Conservation (phyloP, 2,113 vertebrate species). For the Falcunculus frontatus region DNA sequence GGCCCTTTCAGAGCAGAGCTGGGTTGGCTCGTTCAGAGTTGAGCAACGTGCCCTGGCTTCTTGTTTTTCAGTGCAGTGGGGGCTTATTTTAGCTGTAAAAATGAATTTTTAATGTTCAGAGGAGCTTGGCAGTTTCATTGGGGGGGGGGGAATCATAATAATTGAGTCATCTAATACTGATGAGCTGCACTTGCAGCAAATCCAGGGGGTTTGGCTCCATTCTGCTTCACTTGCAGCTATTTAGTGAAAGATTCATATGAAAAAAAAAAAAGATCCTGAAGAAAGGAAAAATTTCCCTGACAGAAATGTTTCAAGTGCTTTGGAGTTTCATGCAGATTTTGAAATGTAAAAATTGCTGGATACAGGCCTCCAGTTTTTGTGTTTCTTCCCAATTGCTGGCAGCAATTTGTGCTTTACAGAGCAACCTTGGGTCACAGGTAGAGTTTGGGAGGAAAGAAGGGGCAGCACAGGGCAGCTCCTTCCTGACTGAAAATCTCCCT, state of each 20-base stretch:
- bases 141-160: accelerated
- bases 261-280: background rate
- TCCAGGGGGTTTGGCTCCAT: background rate
- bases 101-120: accelerated
- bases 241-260: background rate
- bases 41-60: background rate
- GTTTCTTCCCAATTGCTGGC: background rate
- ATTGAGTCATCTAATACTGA: background rate
- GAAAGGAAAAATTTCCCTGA: background rate
- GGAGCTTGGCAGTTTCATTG: background rate
- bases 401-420: background rate
- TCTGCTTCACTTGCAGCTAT: background rate
- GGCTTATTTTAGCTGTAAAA: background rate
- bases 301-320: background rate
- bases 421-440: background rate
- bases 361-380: background rate
- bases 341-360: accelerated
- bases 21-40: background rate
- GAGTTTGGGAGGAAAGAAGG: background rate
- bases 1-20: background rate
- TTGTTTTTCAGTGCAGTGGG: background rate
- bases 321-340: background rate
- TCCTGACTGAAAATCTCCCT: background rate
- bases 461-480: background rate
- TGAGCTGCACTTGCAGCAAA: background rate